Base-by-base conservation (phyloP, 2,888 invertebrate species). In the Hemaris fuciformis region DNA sequence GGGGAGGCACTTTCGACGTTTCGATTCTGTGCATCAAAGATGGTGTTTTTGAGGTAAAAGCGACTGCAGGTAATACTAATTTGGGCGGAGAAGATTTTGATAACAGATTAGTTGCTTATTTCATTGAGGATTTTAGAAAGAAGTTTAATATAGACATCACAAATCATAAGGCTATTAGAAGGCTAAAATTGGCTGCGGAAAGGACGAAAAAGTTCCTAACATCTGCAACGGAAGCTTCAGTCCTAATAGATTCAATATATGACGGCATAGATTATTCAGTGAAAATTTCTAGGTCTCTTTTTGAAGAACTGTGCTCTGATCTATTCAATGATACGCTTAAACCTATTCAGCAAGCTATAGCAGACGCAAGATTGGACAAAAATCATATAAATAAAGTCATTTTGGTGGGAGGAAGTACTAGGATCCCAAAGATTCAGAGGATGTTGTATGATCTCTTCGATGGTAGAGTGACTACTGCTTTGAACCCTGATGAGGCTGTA, bases 81-180 rank as follows among this genome's bases (percentile, higher is more conserved):
- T 64, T 89, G 0, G 89, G 89, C 0, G 89, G 89, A 0, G 87
- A 88, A 23, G 88, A 89, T 46, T 90, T 89, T n/a, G 88, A 90
- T 41, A 84, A 83, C 25, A 77, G 88, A 56, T 69, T 89, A 1
- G 85, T 87, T 0, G 81, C 83, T 0, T 87, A 82, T 63, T 85
- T 88, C 56, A 79, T 79, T 23, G 83, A 87, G 48, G 89, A 89
- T 62, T 85, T 89, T 41, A 72, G 77, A 1, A 88, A 84, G 34
- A 77, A 69, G 5, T 82, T 73, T 64, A 73, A 78, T 5, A 75
- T 66, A n/a, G 81, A 86, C 8, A 67, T 89, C 0, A 62, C 72
- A 1, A 74, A 81, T 22, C 60, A 71, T 0, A 81, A 79, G 68
- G 77, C 80, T 5, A 46, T 84, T 15, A 68, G 83, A 2, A 74